A percentile compares a stretch with the other conserved stretches of the same genome.
Evolutionary conservation across 2,888 invertebrate species (phyloP).

Genomic region (Perdita meconis): DNA sequence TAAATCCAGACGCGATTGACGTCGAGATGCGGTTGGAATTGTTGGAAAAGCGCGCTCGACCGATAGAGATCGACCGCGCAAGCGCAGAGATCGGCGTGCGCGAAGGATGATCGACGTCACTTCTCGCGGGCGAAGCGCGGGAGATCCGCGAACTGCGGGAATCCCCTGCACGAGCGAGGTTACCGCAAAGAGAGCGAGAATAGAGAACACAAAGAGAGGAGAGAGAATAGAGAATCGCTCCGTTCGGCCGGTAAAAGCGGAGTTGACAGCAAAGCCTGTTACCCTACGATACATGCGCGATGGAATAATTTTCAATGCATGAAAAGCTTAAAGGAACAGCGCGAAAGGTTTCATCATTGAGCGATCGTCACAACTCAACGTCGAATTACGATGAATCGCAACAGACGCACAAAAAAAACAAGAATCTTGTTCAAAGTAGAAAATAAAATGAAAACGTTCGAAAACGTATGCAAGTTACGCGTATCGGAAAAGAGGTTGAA

Average conservation of each 20-base stretch:
- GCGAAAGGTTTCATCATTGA: too few species aligned
- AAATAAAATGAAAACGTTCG: conserved; percentile 20
- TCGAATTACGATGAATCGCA: background rate
- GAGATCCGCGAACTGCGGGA: background rate
- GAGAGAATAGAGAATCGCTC: too few species aligned
- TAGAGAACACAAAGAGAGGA: conserved; percentile 13
- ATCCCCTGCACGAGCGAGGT: conserved; percentile 16
- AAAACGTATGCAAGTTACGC: conserved; percentile 47
- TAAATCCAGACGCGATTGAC: too few species aligned
- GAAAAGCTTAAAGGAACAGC: conserved; percentile 5
- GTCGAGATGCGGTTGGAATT: too few species aligned
- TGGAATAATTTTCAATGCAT: conserved; percentile 35
- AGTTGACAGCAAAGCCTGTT: conserved; percentile 50
- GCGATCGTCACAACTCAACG: too few species aligned
- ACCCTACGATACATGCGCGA: conserved; percentile 47
- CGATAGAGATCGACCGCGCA: too few species aligned
- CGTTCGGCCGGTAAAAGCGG: conserved; percentile 38
- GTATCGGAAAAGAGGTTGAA: conserved; percentile 47
- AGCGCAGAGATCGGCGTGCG: conserved; percentile 25
- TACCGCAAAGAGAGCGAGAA: conserved; percentile 15
- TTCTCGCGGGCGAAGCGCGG: background rate
- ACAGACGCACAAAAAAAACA: too few species aligned
- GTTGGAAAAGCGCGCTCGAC: too few species aligned
- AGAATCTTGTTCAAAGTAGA: too few species aligned
- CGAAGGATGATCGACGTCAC: conserved; percentile 3